Base-by-base conservation (phyloP, 2,113 vertebrate genomes). In the Hydrolagus affinis region DNA sequence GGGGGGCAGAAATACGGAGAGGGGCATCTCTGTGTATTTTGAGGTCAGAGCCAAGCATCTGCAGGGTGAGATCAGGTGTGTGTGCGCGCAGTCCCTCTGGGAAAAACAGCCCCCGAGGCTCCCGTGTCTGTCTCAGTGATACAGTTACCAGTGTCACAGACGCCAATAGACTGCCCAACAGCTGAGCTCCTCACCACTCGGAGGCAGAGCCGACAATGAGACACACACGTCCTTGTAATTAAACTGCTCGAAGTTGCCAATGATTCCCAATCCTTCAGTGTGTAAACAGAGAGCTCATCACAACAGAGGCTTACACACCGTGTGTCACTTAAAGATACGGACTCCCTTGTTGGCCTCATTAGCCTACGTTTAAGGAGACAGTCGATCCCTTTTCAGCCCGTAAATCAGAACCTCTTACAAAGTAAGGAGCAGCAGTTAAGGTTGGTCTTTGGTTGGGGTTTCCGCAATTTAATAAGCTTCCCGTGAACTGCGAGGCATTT, bases 221-320 rank as follows among this genome's bases (percentile, higher is more conserved):
- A 2, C 19, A 9, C 28, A 44, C 44, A 25, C 32, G 64, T 66
- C 15, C 9, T 60, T 30, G 66, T 83, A 83, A 83, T 83, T 83
- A 83, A 83, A 66, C 78, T 19, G 19, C 25, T 56, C 44, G 28
- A 66, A 19, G 28, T 83, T 83, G 78, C 62, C 60, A 83, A 83
- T 64, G 78, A 83, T 68, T 68, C 78, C 44, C 28, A 32, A 25
- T 23, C 78, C 78, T 83, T 83, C 32, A 83, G 28, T 64, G 78
- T 83, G 78, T 62, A 83, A 83, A 68, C 78, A 83, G 78, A 15
- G 64, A 15, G 64, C 60, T 83, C 25, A 32, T 66, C 64, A 30
- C 78, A 83, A 83, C 78, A 83, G 78, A 66, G 32, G 78, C 78
- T 32, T 66, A 68, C 66, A 32, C 21, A 83, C 60, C 60, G 78